Evolutionary conservation across 2,888 invertebrate species (phyloP), one percentile per base, ranked within the genome.

Genomic region (Dryobota labecula): DNA sequence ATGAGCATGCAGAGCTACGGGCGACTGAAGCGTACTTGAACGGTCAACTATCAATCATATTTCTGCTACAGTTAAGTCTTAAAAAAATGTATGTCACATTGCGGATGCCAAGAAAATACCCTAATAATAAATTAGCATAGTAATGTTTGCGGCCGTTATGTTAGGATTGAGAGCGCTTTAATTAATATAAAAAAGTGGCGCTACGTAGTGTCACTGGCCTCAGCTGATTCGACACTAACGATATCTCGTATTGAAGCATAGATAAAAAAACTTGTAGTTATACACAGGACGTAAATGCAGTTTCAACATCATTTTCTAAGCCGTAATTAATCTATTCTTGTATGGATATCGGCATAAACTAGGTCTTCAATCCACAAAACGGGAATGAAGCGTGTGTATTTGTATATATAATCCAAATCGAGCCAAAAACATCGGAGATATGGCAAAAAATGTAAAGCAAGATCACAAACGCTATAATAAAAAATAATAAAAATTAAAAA

Each of bases 101-200:
- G 92, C 95, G 94, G 94, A 94, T 94, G 93, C 90, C 90, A 90
- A 94, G 94, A 94, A 95, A 94, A 94, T 94, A 94, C 93, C 94
- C 93, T 92, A 94, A 94, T 93, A 94, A 95, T 95, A 94, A 94
- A 96, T 95, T 95, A 92, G 93, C 95, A 95, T 95, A 95, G 92
- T 94, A 94, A 95, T 94, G 93, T 92, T 91, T 90, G 90, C 83
- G 83, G 92, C 95, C 95, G 95, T 95, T 95, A 95, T 93, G 87
- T 92, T 90, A 89, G 92, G 93, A 94, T 94, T 93, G 94, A 92
- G 93, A 90, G 89, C 94, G 91, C 87, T 90, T 94, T 94, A 94
- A 94, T 95, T 94, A 94, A 92, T 92, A 89, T 91, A 92, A 92
- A 93, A 90, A 93, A 90, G 86, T 85, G 92, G 92, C 92, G 92